Base-by-base conservation (phyloP, 2,797 vertebrate species). In the Chrosomus eos region DNA sequence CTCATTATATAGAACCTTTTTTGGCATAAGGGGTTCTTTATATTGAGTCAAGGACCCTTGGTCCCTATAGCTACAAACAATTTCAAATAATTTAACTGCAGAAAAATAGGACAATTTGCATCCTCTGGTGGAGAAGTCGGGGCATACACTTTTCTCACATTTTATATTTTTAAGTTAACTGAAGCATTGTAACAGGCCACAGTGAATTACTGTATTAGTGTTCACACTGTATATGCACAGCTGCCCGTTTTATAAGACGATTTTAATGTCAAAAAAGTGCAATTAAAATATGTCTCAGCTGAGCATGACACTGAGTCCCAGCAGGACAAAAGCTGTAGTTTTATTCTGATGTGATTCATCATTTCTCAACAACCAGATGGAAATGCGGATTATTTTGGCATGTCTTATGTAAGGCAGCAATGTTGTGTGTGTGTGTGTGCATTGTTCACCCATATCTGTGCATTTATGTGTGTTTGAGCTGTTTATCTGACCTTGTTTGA, bases 331-430 rank as follows among this genome's bases (percentile, higher is more conserved):
- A 26, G n/a, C 55, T 53, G 84, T 83, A 71, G n/a, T 70, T 83
- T 82, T 40, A 67, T n/a, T 16, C 26, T 73, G 23, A 62, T 77
- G 26, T 60, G 68, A 72, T 38, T 36, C 58, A 40, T 77, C 64
- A 48, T 80, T 40, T 53, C 38, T 28, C 33, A 58, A 18, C 45
- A 77, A 68, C 77, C 85, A 84, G 81, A 85, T 81, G 76, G 66
- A 81, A 85, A 71, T 51, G 45, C 23, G 28, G 83, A 88, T 85
- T 79, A 83, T 75, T 23, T 21, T 45, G 16, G 33, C 8, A 4
- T 33, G 36, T 74, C 85, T 88, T 85, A 85, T 28, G 58, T 87
- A 87, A 87, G 66, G 58, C 74, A 64, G 31, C 28, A 23, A 31
- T 7, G 43, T 7, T 62, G 70, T 48, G 55, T 66, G 51, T 60